Evolutionary conservation across 92 coral and sea anemone species (phyloP), one percentile per base, ranked within the genome.

Genomic region (Epizoanthus rinbou): DNA sequence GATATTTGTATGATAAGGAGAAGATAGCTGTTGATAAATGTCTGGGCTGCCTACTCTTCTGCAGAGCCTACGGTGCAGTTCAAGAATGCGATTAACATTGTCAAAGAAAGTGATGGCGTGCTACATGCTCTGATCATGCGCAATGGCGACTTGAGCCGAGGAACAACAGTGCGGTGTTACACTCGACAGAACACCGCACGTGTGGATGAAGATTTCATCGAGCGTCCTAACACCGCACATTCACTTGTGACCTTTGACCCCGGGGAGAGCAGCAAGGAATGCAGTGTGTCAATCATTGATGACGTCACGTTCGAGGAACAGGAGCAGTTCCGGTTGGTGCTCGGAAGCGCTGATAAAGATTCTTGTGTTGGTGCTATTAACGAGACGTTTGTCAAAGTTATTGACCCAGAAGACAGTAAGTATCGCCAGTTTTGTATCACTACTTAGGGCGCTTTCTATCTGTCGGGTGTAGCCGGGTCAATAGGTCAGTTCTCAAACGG

Each of bases 11-110:
- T 50, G 14, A 10, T 50, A 50, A 50, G 54, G 54, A 50, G 54
- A 17, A 45, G 15, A 68, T 4, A 68, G 35, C 21, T 13, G 3
- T 17, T 35, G 18, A 31, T 13, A 15, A 14, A 67, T 37, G 22
- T 67, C 19, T 67, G 73, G 39, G 8, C 43, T 28, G 45, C n/a
- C 14, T 60, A 21, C 31, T 50, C 33, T 33, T 69, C 60, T 75
- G 28, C 80, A 95, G 98, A 91, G 57, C 98, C 99, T 57, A 86
- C 69, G 25, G 88, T 93, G 16, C 94, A 93, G 88, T 96, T 96
- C 81, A 91, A 87, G 52, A 41, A 89, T 58, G 57, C 81, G 43
- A 60, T 85, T 31, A 62, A 90, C 57, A 79, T 79, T 7, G 64
- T 87, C 84, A 79, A 80, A 54, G 99, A 96, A 86, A 85, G 83